Evolutionary conservation across 2,113 vertebrate species (phyloP).

Genomic region (Aegotheles bennettii): DNA sequence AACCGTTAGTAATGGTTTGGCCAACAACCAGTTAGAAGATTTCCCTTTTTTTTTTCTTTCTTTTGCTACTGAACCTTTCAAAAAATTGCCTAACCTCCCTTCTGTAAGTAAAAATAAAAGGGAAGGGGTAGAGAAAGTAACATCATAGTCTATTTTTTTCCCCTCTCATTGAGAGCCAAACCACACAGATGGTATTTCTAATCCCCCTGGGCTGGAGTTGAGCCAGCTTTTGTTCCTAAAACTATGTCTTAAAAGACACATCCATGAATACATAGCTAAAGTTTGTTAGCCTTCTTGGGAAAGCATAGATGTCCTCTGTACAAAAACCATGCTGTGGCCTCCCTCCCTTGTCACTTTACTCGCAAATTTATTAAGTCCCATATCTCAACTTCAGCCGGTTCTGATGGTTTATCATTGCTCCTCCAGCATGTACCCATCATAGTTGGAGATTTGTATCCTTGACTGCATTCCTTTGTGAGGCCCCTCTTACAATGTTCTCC

Average conservation of each 20-base stretch:
- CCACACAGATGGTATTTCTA: background rate
- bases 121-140: background rate
- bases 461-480: too few relatives aligned
- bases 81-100: background rate
- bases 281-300: background rate
- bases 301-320: background rate
- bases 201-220: fast-evolving
- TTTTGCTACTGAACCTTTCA: background rate
- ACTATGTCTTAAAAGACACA: background rate
- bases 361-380: too few relatives aligned
- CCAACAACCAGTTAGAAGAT: fast-evolving
- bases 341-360: too few relatives aligned
- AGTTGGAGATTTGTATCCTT: too few relatives aligned
- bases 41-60: background rate
- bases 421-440: too few relatives aligned
- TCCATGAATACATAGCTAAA: background rate
- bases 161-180: background rate
- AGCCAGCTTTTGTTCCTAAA: background rate
- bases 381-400: too few relatives aligned
- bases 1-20: background rate
- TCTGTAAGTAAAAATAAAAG: background rate
- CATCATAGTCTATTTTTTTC: fast-evolving
- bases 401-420: too few relatives aligned
- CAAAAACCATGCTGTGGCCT: fast-evolving
- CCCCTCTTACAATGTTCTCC: too few relatives aligned